Evolutionary conservation across 2,888 invertebrate species (phyloP).

Genomic region (Rotaria macrura): DNA sequence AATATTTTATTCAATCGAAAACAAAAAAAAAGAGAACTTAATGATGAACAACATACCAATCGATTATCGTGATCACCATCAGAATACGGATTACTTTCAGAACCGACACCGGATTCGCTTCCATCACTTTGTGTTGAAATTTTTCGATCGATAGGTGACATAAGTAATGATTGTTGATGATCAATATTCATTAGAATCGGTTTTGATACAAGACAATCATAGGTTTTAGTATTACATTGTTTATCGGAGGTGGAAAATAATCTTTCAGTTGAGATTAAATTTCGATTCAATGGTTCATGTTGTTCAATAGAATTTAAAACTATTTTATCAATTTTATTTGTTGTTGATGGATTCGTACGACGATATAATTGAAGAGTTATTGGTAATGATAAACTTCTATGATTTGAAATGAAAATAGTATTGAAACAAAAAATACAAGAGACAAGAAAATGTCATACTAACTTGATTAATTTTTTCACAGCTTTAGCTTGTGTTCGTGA

Average conservation of each 20-base stretch:
- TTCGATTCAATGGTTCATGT: constrained; percentile 1
- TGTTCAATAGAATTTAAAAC: constrained; percentile 9
- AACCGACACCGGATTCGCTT: constrained; percentile 4
- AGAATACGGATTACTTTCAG: constrained; percentile 1
- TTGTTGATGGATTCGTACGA: not conserved
- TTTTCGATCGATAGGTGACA: constrained; percentile 6
- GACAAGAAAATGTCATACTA: not conserved
- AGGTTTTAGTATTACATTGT: not conserved
- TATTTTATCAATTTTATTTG: not conserved
- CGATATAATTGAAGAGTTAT: constrained; percentile 2
- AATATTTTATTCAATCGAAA: not conserved
- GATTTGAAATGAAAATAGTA: not conserved
- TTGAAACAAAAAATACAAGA: not conserved
- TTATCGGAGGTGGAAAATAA: not conserved
- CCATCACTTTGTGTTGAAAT: not conserved
- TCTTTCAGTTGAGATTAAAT: not conserved
- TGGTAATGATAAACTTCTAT: not conserved
- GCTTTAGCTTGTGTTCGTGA: constrained; percentile 8
- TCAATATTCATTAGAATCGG: not conserved
- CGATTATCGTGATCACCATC: not conserved
- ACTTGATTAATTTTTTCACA: not conserved
- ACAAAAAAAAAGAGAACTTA: not conserved
- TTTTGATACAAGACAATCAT: not conserved
- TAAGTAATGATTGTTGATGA: not conserved
- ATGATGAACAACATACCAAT: not conserved